Evolutionary conservation across 2,113 vertebrate genomes (phyloP).

Genomic region (Catharus bicknelli): DNA sequence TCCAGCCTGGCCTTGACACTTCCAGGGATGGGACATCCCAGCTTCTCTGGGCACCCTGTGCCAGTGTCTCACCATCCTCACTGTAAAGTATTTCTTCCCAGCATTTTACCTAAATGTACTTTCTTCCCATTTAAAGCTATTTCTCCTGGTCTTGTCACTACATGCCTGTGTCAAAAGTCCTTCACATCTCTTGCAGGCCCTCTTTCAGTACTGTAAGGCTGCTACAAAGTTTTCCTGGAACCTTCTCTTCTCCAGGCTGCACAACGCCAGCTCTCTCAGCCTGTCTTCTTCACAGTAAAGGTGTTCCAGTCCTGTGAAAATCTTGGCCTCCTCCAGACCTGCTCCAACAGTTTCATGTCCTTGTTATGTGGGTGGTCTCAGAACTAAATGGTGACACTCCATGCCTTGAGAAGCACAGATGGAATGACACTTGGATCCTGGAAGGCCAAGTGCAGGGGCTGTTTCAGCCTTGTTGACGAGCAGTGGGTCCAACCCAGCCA

Average conservation of each 20-base stretch:
- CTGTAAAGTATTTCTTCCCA: background rate
- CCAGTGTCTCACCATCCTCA: background rate
- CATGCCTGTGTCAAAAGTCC: background rate
- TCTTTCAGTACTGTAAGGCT: background rate
- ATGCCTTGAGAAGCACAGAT: background rate
- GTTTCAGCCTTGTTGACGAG: background rate
- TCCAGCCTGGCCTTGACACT: background rate
- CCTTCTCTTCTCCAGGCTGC: background rate
- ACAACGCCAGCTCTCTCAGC: background rate
- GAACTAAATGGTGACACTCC: background rate
- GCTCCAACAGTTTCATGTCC: background rate
- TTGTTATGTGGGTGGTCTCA: background rate
- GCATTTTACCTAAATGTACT: background rate
- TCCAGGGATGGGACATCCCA: background rate
- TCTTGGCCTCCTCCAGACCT: background rate
- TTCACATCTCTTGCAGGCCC: background rate
- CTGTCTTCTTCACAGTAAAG: background rate
- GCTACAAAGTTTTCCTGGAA: background rate
- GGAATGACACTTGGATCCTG: background rate
- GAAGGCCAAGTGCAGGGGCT: background rate
- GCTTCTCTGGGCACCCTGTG: background rate
- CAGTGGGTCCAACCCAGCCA: background rate
- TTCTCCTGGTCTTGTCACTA: background rate
- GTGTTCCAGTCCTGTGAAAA: background rate
- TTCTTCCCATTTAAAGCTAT: background rate